Evolutionary conservation across 1,140 invertebrate genomes (phyloP).

Genomic region (Solenopsis invicta): DNA sequence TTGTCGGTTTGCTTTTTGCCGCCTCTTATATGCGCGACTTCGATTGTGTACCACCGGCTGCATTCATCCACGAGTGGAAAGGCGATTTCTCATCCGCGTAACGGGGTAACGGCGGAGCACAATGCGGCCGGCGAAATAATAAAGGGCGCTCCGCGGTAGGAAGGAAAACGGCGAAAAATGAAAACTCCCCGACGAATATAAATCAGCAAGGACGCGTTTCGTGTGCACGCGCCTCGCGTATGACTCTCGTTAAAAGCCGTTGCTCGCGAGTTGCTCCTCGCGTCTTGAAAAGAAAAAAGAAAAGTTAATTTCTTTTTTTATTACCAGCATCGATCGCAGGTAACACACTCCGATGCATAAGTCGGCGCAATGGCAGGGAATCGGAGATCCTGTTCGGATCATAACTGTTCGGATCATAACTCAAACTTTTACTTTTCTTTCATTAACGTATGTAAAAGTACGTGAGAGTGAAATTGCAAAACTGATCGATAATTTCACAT

Average conservation of each 20-base stretch:
- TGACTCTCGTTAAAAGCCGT: slow-evolving; percentile 17
- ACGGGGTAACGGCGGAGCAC: slow-evolving; percentile 52
- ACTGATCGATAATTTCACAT: slow-evolving; percentile 14
- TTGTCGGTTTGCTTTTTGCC: slow-evolving; percentile 68
- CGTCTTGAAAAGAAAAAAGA: neutral
- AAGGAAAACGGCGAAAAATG: slow-evolving; percentile 62
- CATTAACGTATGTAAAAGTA: neutral
- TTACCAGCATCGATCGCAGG: neutral
- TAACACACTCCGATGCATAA: neutral
- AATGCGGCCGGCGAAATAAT: slow-evolving; percentile 62
- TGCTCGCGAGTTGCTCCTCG: neutral
- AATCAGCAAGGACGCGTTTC: slow-evolving; percentile 42
- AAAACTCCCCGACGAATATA: slow-evolving; percentile 55
- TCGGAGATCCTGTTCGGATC: neutral
- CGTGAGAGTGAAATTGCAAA: slow-evolving; percentile 3
- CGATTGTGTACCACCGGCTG: slow-evolving; percentile 26
- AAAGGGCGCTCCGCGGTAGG: slow-evolving; percentile 37
- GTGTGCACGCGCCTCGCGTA: neutral
- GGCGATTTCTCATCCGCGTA: slow-evolving; percentile 52
- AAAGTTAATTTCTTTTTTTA: neutral
- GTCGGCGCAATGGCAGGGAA: neutral
- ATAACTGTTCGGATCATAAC: neutral
- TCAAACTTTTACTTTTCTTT: slow-evolving; percentile 30
- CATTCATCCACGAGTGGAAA: slow-evolving; percentile 64
- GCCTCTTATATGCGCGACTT: slow-evolving; percentile 67